phyloP scores from a whole-genome alignment of 2,113 vertebrate genomes.

The Prionailurus bengalensis region DNA sequence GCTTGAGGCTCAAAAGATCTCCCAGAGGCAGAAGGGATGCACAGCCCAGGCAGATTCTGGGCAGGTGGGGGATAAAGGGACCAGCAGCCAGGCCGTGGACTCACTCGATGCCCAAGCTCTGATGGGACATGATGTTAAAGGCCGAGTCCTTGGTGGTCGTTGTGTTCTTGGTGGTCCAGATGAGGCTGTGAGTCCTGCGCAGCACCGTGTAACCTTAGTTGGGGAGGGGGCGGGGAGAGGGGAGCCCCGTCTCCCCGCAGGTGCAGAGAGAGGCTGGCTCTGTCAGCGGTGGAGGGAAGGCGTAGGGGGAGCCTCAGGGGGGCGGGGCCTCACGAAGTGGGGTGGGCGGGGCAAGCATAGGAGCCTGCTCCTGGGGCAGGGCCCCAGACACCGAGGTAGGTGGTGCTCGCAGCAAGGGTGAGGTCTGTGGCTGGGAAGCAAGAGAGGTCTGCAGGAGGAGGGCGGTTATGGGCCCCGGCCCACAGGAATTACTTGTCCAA shows the following conservation, averaged over 20 bases:
- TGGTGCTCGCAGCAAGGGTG: not conserved
- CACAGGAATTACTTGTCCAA: slow-evolving; percentile 66
- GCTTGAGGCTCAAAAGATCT: not conserved
- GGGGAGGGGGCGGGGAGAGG: rapidly evolving
- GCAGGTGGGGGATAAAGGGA: too few relatives aligned
- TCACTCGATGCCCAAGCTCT: slow-evolving; percentile 69
- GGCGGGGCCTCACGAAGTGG: not conserved
- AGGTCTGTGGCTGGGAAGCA: not conserved
- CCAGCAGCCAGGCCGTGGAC: not conserved
- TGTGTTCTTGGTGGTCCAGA: slow-evolving; percentile 61
- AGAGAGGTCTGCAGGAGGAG: not conserved
- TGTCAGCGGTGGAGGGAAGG: not conserved
- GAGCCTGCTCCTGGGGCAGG: not conserved
- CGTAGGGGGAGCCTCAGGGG: not conserved
- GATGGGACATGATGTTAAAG: slow-evolving; percentile 65
- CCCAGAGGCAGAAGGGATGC: not conserved
- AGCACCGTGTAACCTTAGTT: rapidly evolving
- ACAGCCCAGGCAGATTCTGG: too few relatives aligned
- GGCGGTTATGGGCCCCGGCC: rapidly evolving
- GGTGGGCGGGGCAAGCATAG: not conserved
- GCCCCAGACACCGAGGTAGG: not conserved
- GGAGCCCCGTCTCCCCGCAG: too few relatives aligned
- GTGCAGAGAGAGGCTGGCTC: not conserved
- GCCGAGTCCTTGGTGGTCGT: not conserved
- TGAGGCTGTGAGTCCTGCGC: slow-evolving; percentile 64